Evolutionary conservation across 2,113 vertebrate species (phyloP), one percentile per base, ranked within the genome.

Genomic region (Eupsittula cactorum): DNA sequence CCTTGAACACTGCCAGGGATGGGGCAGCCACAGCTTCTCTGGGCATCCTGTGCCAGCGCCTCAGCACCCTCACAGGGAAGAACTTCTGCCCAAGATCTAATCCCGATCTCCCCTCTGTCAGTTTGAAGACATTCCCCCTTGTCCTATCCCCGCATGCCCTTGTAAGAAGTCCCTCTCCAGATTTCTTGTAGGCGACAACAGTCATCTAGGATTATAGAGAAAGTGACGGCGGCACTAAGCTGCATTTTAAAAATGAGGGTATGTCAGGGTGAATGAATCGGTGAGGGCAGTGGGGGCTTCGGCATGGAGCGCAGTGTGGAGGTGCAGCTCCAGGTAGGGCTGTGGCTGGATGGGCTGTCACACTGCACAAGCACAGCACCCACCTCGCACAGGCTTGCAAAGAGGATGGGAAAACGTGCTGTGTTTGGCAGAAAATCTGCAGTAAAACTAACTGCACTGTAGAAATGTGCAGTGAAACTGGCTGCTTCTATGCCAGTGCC

Each of bases 231-330:
- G 42, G 62, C 41, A 59, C 62, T 24, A 59, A 90, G 73, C 90
- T 82, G 35, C 62, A 13, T 84, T 83, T 70, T 77, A 59, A 92
- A 59, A 53, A 37, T 37, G 37, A 37, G 59, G 63, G 11, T 39
- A 11, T 28, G 31, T 19, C n/a, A 16, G 62, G n/a, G 35, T 62
- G 60, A 39, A 10, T 13, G 39, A 23, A 42, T n/a, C 21, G 4
- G 33, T n/a, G 33, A 35, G n/a, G 59, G 59, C n/a, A 60, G n/a
- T 25, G n/a, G 57, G 12, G 21, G 24, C 67, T 37, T 55, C 4
- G 3, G 16, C 1, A 0, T 10, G 46, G 59, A 28, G 59, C 4
- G 0, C 44, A 4, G 25, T 7, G 53, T 7, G 4, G 33, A 60
- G 59, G 12, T 31, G 47, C 21, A n/a, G 65, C 67, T 49, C 20